A percentile compares a stretch with the other conserved stretches of the same genome.
phyloP scores from a whole-genome alignment of 2,797 vertebrate species.

The Crypturellus tataupa region DNA sequence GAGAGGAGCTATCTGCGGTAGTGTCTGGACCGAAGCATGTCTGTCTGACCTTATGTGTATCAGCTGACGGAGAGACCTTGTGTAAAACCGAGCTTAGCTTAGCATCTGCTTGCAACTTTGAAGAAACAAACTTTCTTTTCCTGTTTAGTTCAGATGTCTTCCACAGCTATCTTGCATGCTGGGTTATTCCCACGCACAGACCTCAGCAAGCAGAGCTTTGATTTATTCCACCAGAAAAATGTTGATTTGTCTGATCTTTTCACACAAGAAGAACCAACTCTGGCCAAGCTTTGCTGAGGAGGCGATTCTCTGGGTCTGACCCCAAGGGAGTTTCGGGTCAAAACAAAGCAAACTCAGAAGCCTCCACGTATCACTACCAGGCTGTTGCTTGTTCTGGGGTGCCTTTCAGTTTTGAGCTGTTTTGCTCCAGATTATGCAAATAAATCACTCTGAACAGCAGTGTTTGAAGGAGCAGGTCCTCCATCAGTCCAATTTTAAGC shows the following conservation, averaged over 20 bases:
- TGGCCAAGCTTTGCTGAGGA: not conserved
- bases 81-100: not conserved
- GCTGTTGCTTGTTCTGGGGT: not conserved
- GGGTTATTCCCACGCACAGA: not conserved
- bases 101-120: not conserved
- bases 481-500: not conserved
- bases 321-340: not conserved
- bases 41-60: not conserved
- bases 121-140: not conserved
- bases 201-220: not conserved
- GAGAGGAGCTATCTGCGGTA: not conserved
- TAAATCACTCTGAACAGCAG: not conserved
- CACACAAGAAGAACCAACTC: not conserved
- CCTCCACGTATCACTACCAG: not conserved
- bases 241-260: not conserved
- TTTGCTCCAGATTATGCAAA: not conserved
- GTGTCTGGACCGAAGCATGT: not conserved
- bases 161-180: not conserved
- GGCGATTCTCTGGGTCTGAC: not conserved
- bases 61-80: rapidly evolving
- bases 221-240: not conserved
- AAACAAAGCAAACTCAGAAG: rapidly evolving
- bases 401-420: not conserved
- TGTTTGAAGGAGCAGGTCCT: not conserved
- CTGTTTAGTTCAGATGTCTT: not conserved